Percentiles rank a stretch among this genome's conserved stretches.
phyloP scores from a whole-genome alignment of 2,888 invertebrate genomes.

The Polymixis lichenea region DNA sequence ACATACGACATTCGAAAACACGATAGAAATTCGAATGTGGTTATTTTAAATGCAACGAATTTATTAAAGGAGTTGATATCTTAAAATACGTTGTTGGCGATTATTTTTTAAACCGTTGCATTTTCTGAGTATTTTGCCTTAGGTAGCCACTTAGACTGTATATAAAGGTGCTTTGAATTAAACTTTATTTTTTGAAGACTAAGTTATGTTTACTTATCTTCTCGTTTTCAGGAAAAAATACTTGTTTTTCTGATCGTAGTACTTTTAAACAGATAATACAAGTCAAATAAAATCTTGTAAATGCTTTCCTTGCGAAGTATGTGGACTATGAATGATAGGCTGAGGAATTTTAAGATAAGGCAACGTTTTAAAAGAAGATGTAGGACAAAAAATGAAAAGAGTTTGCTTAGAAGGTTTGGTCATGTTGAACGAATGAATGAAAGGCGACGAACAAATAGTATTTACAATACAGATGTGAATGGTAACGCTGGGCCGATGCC shows the following conservation, averaged over 20 bases:
- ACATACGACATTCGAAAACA: constrained; percentile 18
- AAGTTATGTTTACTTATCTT: neutral
- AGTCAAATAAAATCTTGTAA: neutral
- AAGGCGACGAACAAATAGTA: no score
- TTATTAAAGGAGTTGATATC: constrained; percentile 4
- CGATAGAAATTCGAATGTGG: constrained; percentile 16
- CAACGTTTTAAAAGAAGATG: no score
- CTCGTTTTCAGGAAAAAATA: no score
- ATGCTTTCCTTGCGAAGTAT: no score
- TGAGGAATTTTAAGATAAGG: no score
- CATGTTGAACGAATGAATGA: no score
- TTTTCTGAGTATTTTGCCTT: neutral
- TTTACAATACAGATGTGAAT: no score
- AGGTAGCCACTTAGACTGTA: neutral
- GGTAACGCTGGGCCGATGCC: no score
- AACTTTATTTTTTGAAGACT: neutral
- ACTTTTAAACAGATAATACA: neutral
- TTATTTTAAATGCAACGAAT: constrained; percentile 23
- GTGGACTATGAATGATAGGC: no score
- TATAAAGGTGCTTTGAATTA: neutral
- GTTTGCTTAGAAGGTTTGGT: no score
- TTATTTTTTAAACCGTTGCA: neutral
- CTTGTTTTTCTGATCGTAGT: neutral
- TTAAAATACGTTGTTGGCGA: neutral
- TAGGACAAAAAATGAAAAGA: no score